phyloP scores from a whole-genome alignment of 2,888 invertebrate species.

The Penaeus monodon region DNA sequence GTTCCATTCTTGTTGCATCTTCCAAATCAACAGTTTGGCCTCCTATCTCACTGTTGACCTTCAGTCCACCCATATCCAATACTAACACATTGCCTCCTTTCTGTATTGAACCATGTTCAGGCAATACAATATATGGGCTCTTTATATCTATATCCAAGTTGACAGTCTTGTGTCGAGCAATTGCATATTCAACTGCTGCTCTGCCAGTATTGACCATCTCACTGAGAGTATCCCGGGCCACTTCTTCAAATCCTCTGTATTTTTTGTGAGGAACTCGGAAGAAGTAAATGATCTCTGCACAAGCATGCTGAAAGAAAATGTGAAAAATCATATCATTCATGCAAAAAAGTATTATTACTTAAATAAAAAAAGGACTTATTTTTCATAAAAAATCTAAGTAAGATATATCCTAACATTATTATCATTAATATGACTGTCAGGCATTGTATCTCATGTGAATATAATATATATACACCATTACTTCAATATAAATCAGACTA shows the following conservation, averaged over 20 bases:
- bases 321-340: constrained; percentile 2
- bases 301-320: constrained; percentile 76
- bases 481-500: too few relatives aligned
- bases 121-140: constrained; percentile 82
- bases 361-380: too few relatives aligned
- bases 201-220: constrained; percentile 70
- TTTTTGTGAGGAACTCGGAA: constrained; percentile 72
- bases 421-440: too few relatives aligned
- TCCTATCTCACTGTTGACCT: constrained; percentile 81
- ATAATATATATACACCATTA: too few relatives aligned
- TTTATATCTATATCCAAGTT: constrained; percentile 82
- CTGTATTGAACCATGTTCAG: constrained; percentile 78
- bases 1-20: constrained; percentile 84
- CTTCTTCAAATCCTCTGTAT: constrained; percentile 64
- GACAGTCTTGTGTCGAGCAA: constrained; percentile 75
- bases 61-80: constrained; percentile 80
- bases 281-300: constrained; percentile 80
- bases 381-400: too few relatives aligned
- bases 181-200: constrained; percentile 73
- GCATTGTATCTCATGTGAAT: too few relatives aligned
- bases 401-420: too few relatives aligned
- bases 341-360: not conserved
- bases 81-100: constrained; percentile 79
- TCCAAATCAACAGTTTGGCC: constrained; percentile 76
- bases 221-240: constrained; percentile 68